A percentile compares a stretch with the other conserved stretches of the same genome.
Conservation (phyloP, 2,888 invertebrate species). For the Pharmacophagus antenor region DNA sequence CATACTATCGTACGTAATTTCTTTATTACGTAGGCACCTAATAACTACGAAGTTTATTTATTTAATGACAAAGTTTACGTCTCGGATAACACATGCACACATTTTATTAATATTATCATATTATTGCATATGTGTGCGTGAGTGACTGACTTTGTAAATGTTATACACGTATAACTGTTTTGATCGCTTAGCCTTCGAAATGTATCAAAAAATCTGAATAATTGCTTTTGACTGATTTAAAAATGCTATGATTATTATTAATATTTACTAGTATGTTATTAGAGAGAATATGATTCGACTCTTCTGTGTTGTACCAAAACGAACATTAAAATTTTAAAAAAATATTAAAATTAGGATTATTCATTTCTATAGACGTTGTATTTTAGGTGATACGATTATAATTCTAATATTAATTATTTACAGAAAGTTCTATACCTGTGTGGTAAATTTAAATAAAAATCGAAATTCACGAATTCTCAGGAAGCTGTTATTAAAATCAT, state of each 20-base stretch:
- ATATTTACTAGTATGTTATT: conserved; percentile 31
- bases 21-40: conserved; percentile 18
- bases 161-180: neutral
- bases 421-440: neutral
- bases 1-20: conserved; percentile 18
- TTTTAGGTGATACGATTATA: neutral
- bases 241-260: conserved; percentile 23
- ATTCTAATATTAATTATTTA: neutral
- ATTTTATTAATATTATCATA: conserved; percentile 4
- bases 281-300: conserved; percentile 65
- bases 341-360: conserved; percentile 42
- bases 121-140: conserved; percentile 10
- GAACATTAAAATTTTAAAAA: conserved; percentile 48
- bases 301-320: conserved; percentile 63
- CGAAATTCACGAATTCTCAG: too few species aligned
- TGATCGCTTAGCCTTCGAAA: conserved; percentile 10
- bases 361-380: conserved; percentile 53
- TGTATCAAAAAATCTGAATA: conserved; percentile 1
- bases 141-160: conserved; percentile 6
- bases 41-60: conserved; percentile 9
- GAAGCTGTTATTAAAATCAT: too few species aligned
- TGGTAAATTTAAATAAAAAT: neutral
- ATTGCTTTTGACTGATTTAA: conserved; percentile 30
- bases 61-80: conserved; percentile 6
- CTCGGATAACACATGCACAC: conserved; percentile 9